Evolutionary conservation across 2,888 invertebrate species (phyloP), one percentile per base, ranked within the genome.

Genomic region (Volucella bombylans): DNA sequence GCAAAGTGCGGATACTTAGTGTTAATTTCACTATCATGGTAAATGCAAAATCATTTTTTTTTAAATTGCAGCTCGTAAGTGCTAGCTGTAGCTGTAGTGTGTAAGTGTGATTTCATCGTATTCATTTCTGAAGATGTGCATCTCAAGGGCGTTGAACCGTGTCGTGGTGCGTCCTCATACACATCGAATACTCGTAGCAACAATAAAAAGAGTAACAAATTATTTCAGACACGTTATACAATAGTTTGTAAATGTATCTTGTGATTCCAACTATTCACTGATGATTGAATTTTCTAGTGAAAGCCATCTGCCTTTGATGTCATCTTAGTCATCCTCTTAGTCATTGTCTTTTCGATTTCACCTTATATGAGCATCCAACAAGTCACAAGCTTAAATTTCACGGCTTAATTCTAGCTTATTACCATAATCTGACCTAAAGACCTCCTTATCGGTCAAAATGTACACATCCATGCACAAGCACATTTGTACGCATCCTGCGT

Each of bases 41-140:
- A 39, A 41, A 50, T 59, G 23, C 59, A 71, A 31, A 31, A 31
- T 14, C 50, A 15, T 12, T 50, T 64, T 23, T 23, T 50, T 39
- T 49, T 23, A 31, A 59, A 69, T 23, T 71, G 69, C 49, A 23
- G 9, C 18, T 23, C 39, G 15, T 57, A 69, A 69, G 68, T 57
- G 69, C 39, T 47, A 14, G n/a, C 9, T 31, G 49, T 14, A 14
- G n/a, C n/a, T 31, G 49, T 11, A 39, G 52, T 10, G 14, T 45
- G 14, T 31, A 39, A 45, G 9, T 61, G 50, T 15, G 50, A 50
- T 71, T 43, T 49, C 43, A 23, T 18, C n/a, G 10, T 57, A 39
- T 61, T 6, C 0, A 11, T 43, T 11, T 43, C 11, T 18, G 12
- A 18, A 47, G 31, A 23, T 47, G 47, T 31, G 47, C 47, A n/a